A percentile compares a stretch with the other conserved stretches of the same genome.
These are phyloP conservation scores for Puffinus mauretanicus DNA, from an alignment of 2,113 vertebrate species.

Conservation along the genomic window DNA sequence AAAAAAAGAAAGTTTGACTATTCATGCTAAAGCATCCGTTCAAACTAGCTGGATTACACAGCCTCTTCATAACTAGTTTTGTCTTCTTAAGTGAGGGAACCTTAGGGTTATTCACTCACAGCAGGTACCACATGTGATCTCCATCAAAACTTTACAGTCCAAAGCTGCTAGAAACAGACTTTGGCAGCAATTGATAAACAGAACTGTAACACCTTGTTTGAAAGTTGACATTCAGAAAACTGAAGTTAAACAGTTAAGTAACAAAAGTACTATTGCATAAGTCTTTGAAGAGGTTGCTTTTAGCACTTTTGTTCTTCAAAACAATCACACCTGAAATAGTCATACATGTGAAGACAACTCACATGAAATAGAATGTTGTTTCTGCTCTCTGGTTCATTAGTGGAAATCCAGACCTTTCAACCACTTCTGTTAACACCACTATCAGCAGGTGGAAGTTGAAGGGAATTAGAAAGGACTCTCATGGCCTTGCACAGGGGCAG, in stretches of 20 bases:
- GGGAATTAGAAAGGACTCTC: neutral
- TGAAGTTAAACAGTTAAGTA: neutral
- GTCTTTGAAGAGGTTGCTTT: neutral
- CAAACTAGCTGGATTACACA: neutral
- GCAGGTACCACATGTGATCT: neutral
- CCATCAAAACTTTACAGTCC: neutral
- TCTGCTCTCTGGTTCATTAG: neutral
- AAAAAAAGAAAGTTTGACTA: neutral
- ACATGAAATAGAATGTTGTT: neutral
- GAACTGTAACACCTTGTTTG: neutral
- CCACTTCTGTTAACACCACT: neutral
- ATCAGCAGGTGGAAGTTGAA: neutral
- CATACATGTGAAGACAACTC: neutral
- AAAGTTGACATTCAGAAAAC: neutral
- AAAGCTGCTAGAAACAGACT: neutral
- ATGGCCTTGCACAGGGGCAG: neutral
- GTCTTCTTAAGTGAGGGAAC: neutral
- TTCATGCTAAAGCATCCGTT: neutral
- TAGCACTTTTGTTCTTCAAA: neutral
- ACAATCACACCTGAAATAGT: neutral
- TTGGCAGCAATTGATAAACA: neutral
- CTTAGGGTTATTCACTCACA: neutral
- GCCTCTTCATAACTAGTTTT: conserved; percentile 30
- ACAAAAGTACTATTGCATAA: neutral
- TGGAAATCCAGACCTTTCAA: neutral